Evolutionary conservation across 2,797 vertebrate genomes (phyloP), one percentile per base, ranked within the genome.

Genomic region (Loriculus beryllinus): DNA sequence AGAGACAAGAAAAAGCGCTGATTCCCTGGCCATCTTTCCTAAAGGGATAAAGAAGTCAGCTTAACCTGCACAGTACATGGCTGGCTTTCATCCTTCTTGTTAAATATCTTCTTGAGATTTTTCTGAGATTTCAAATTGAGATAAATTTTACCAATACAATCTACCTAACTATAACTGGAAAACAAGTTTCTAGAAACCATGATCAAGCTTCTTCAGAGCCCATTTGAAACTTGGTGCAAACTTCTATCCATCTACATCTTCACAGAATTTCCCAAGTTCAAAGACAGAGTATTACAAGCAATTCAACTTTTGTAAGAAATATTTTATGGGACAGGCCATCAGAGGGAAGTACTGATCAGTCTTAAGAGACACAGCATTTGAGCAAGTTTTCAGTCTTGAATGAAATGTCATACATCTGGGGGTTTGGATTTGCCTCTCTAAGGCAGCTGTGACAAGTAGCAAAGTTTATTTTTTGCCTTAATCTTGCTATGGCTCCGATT

Each of bases 321-420:
- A 43, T 86, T 82, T 81, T 59, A 43, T 67, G 35, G 67, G 25
- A 69, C 49, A 76, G n/a, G 25, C 80, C 90, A 93, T 67, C 59
- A 95, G 74, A 90, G 65, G 83, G 86, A 86, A 81, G 45, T 65
- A 88, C 81, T 72, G 60, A 88, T 82, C 65, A 79, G 21, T 42
- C 25, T 33, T 82, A 39, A 45, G 15, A 69, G 63, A 33, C 14
- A 6, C 7, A 37, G 3, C 7, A 65, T 82, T 83, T 76, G 83
- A 88, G 77, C 67, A 90, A 79, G 47, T 88, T 92, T 92, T 96
- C 70, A 82, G 62, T 92, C 78, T 70, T 86, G 43, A 82, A 82
- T 86, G 81, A 86, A 88, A 79, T 59, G 31, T 37, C 39, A n/a
- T 88, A 52, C n/a, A 59, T 59, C 17, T 76, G 19, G 5, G 10